Evolutionary conservation across 1,140 invertebrate genomes (phyloP).

Genomic region (Notospermus geniculatus): DNA sequence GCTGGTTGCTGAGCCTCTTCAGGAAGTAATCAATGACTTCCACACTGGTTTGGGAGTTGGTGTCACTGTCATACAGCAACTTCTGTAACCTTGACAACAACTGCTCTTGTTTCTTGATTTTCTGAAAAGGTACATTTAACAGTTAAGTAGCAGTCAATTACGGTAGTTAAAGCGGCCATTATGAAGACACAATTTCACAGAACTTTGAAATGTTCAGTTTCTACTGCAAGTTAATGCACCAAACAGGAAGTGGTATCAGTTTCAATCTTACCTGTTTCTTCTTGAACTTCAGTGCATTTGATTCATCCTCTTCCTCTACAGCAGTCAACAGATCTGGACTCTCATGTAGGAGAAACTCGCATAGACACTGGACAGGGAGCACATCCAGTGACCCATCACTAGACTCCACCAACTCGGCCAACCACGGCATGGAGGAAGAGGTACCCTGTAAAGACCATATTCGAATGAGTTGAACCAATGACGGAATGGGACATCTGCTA

Average conservation of each 20-base stretch:
- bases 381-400: slow-evolving; percentile 83
- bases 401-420: slow-evolving; percentile 89
- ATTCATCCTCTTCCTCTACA: slow-evolving; percentile 35
- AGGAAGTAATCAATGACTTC: slow-evolving; percentile 93
- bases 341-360: slow-evolving; percentile 86
- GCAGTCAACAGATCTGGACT: slow-evolving; percentile 31
- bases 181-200: too few species aligned
- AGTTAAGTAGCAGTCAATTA: too few species aligned
- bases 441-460: slow-evolving; percentile 58
- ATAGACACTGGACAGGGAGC: slow-evolving; percentile 91
- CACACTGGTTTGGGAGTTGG: slow-evolving; percentile 63
- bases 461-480: too few species aligned
- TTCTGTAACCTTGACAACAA: slow-evolving; percentile 71
- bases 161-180: too few species aligned
- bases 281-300: slow-evolving; percentile 45
- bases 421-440: slow-evolving; percentile 92
- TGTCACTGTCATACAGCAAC: slow-evolving; percentile 59
- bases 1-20: slow-evolving; percentile 77
- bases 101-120: slow-evolving; percentile 73
- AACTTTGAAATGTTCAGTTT: too few species aligned
- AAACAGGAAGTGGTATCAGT: too few species aligned
- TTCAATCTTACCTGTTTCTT: slow-evolving; percentile 38
- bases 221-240: too few species aligned
- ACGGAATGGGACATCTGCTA: too few species aligned
- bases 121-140: slow-evolving; percentile 35